Evolutionary conservation across 2,113 vertebrate species (phyloP), one percentile per base, ranked within the genome.

Genomic region (Physeter macrocephalus): DNA sequence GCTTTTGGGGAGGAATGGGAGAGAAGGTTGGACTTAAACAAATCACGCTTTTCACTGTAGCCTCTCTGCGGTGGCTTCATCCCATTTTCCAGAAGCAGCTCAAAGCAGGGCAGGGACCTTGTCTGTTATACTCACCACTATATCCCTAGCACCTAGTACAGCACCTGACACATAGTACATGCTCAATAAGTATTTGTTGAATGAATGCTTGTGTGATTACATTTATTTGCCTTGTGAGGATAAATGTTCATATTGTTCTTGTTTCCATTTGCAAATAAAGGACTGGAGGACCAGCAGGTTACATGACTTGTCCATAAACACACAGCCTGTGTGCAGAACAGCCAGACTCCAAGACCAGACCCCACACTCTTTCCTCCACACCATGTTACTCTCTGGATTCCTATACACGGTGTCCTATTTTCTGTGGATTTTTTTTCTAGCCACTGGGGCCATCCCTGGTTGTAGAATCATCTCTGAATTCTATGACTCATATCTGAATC

Each of bases 401-500:
- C 82, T 95, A 71, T 90, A 84, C 39, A 67, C 84, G 36, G 80
- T 81, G 80, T 59, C 95, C 97, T 97, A 93, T 92, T 97, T 97
- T 94, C 94, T 4, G 4, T 12, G 46, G 49, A 69, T 43, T 88
- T 94, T 93, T 93, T 80, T 93, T 71, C 83, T 74, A 81, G 87
- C 92, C 92, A 90, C 87, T n/a, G 64, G 92, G 90, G 94, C 97
- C 90, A 72, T 72, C 97, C 92, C 80, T 62, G 92, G 90, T 85
- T 80, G 88, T 88, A 95, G 95, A 95, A 90, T 95, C 96, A 97
- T 96, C 87, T 95, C 92, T 0, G 23, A 96, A 94, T 97, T 90
- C 96, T 97, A 78, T 98, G 97, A 98, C 96, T 97, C 97, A 98
- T 57, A 66, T 85, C 90, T 98, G 97, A 98, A 95, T 97, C 97